Conservation (phyloP, 2,888 invertebrate genomes). For the Tiphia femorata region DNA sequence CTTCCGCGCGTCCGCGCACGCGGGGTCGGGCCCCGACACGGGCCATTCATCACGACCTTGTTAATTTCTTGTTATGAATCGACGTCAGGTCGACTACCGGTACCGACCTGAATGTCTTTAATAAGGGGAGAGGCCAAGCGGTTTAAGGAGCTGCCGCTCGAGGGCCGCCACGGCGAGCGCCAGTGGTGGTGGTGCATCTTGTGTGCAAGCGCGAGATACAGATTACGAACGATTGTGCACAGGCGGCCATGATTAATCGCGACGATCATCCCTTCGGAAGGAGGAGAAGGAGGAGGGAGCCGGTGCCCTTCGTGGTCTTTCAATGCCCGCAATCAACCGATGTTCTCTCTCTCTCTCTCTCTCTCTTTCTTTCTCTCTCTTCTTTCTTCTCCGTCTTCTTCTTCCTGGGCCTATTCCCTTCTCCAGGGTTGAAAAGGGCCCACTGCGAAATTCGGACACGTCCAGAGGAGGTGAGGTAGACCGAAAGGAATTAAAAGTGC, state of each 20-base stretch:
- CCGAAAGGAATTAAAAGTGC: too few species aligned
- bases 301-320: too few species aligned
- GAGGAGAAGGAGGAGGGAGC: not conserved
- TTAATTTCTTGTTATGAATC: slow-evolving; percentile 52
- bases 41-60: slow-evolving; percentile 49
- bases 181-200: too few species aligned
- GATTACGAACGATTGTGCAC: slow-evolving; percentile 51
- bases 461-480: not conserved
- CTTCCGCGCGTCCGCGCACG: not conserved
- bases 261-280: slow-evolving; percentile 39
- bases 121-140: slow-evolving; percentile 41
- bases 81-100: slow-evolving; percentile 37
- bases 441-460: not conserved
- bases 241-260: slow-evolving; percentile 52
- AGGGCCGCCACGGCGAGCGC: too few species aligned
- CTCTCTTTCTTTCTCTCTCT: too few species aligned
- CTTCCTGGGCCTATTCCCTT: too few species aligned
- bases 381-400: too few species aligned
- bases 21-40: not conserved
- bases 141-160: slow-evolving; percentile 17
- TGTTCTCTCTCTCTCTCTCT: too few species aligned
- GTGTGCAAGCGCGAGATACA: too few species aligned
- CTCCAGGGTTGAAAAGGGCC: too few species aligned
- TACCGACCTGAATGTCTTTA: slow-evolving; percentile 45
- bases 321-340: too few species aligned